Conservation (phyloP, 2,113 vertebrate genomes). For the Diadophis punctatus region DNA sequence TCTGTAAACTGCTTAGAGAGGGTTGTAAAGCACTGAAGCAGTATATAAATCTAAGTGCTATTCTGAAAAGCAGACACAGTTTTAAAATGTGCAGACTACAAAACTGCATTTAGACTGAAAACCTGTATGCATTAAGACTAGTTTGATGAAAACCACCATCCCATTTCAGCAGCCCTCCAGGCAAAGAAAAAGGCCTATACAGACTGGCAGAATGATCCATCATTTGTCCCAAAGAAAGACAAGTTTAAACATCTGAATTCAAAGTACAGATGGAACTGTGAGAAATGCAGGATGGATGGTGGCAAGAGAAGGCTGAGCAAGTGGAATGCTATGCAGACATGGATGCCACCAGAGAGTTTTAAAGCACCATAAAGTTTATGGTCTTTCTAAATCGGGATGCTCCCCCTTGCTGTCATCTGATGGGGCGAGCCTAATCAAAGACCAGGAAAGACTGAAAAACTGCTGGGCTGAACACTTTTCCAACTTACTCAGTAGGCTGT, state of each 20-base stretch:
- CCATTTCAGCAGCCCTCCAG: background rate
- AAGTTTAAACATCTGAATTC: background rate
- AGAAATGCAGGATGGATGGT: background rate
- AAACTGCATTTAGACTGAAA: background rate
- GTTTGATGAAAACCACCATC: background rate
- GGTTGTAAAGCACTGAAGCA: no score
- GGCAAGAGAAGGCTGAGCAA: background rate
- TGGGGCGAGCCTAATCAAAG: background rate
- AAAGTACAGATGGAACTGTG: background rate
- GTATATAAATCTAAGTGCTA: no score
- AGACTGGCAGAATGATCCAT: background rate
- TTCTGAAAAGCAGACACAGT: background rate
- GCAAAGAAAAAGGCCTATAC: background rate
- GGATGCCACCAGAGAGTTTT: background rate
- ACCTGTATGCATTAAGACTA: background rate
- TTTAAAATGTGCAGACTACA: background rate
- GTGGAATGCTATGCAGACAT: background rate
- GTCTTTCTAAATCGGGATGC: background rate
- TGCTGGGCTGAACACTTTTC: background rate
- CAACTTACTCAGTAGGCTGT: background rate
- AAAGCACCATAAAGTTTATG: background rate
- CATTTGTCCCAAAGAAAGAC: background rate
- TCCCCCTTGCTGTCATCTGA: background rate
- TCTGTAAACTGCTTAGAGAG: no score
- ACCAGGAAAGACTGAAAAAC: background rate